These are phyloP conservation scores for Nemurella pictetii DNA, from an alignment of 2,888 invertebrate species.

Conservation along the genomic window DNA sequence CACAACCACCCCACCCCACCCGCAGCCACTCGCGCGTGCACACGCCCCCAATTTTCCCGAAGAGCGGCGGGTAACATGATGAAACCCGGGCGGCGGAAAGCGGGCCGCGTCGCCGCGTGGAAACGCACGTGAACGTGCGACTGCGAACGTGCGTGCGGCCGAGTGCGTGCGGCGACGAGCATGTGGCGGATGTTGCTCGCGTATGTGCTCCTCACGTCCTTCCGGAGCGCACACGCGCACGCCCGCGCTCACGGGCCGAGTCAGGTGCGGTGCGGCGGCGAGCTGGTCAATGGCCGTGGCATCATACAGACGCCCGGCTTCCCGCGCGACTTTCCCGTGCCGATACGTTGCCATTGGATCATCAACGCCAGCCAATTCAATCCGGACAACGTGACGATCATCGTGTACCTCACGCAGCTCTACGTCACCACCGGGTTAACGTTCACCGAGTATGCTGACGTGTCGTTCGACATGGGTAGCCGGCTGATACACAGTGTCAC, in stretches of 20 bases:
- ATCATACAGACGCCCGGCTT: constrained; percentile 82
- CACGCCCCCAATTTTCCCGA: too few species aligned
- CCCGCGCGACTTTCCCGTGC: constrained; percentile 77
- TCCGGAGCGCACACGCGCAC: neutral
- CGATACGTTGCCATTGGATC: constrained; percentile 84
- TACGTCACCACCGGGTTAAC: constrained; percentile 78
- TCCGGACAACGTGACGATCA: constrained; percentile 64
- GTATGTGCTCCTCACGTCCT: constrained; percentile 27
- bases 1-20: too few species aligned
- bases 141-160: constrained; percentile 3
- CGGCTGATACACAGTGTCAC: constrained; percentile 62
- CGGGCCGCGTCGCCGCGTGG: neutral
- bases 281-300: constrained; percentile 66
- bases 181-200: constrained; percentile 36
- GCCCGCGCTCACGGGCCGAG: neutral
- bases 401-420: constrained; percentile 85
- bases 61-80: constrained; percentile 7
- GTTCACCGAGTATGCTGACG: constrained; percentile 76
- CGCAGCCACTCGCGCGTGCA: too few species aligned
- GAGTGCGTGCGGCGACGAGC: constrained; percentile 20
- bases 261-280: constrained; percentile 63
- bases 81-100: constrained; percentile 33
- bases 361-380: constrained; percentile 66
- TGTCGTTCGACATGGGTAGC: constrained; percentile 67
- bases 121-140: neutral